These are phyloP conservation scores for Caenorhabditis panamensis DNA, from an alignment of 2,888 invertebrate genomes.

Conservation along the genomic window DNA sequence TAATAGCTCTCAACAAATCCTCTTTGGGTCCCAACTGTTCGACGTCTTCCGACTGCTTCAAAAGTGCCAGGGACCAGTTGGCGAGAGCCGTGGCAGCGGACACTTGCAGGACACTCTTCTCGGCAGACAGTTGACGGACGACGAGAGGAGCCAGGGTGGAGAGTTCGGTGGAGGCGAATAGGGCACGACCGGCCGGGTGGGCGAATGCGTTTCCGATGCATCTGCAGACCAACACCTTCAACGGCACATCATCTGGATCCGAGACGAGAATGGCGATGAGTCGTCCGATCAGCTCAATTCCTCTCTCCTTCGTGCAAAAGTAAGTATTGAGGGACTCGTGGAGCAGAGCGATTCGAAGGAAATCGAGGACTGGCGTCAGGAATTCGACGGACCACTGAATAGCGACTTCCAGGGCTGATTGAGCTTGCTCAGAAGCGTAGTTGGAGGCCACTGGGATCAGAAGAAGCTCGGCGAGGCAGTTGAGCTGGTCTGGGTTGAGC, in stretches of 20 bases:
- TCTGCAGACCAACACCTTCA: conserved; percentile 87
- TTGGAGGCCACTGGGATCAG: conserved; percentile 19
- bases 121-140: conserved; percentile 51
- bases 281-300: conserved; percentile 27
- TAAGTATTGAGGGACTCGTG: conserved; percentile 85
- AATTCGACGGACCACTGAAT: conserved; percentile 88
- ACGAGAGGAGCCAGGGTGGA: conserved; percentile 58
- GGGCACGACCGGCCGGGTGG: conserved; percentile 82
- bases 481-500: conserved; percentile 60
- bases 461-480: conserved; percentile 53
- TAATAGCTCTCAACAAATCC: conserved; percentile 74
- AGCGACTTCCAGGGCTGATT: conserved; percentile 57
- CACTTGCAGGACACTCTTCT: conserved; percentile 65
- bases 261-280: conserved; percentile 83
- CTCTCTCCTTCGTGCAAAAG: conserved; percentile 31
- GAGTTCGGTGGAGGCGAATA: conserved; percentile 63
- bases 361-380: conserved; percentile 92
- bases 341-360: conserved; percentile 89
- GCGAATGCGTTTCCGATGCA: conserved; percentile 88
- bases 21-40: conserved; percentile 78
- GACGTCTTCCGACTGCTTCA: conserved; percentile 67
- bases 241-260: conserved; percentile 84
- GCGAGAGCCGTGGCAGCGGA: conserved; percentile 74
- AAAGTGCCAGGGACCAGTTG: conserved; percentile 73
- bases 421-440: conserved; percentile 38